phyloP scores from a whole-genome alignment of 1,140 invertebrate genomes.

The Pygmarrhopalites habei region DNA sequence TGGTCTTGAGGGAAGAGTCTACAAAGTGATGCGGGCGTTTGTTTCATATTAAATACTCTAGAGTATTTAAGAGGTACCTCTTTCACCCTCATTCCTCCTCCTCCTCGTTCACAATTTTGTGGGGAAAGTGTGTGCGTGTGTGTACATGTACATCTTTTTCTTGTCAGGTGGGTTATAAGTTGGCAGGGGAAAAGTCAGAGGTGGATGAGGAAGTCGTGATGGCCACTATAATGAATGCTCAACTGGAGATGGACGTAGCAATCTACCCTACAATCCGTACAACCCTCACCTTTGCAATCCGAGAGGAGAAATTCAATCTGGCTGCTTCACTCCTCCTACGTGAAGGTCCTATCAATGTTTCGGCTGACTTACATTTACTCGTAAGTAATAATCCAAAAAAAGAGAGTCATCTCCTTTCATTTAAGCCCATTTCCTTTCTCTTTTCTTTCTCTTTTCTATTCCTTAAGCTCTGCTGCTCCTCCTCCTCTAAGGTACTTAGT shows the following conservation, averaged over 20 bases:
- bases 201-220: constrained; percentile 26
- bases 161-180: constrained; percentile 32
- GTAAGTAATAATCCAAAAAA: constrained; percentile 30
- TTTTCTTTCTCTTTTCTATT: no score
- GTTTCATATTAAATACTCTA: no score
- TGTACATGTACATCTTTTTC: no score
- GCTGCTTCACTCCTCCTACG: constrained; percentile 27
- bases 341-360: constrained; percentile 39
- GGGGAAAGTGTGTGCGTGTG: no score
- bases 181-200: constrained; percentile 30
- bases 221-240: constrained; percentile 17
- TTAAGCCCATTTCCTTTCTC: no score
- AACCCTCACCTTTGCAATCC: constrained; percentile 18
- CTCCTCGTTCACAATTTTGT: no score
- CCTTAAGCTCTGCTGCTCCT: no score
- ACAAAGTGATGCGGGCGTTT: no score
- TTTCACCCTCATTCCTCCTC: no score
- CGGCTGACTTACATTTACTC: constrained; percentile 25
- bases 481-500: constrained; percentile 21
- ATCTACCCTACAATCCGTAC: constrained; percentile 32
- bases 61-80: no score
- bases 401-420: background rate
- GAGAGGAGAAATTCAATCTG: constrained; percentile 33
- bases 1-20: background rate
- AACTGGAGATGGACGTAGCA: constrained; percentile 28